These are phyloP conservation scores for Eufriesea mexicana DNA, from an alignment of 1,140 invertebrate genomes.

Conservation along the genomic window DNA sequence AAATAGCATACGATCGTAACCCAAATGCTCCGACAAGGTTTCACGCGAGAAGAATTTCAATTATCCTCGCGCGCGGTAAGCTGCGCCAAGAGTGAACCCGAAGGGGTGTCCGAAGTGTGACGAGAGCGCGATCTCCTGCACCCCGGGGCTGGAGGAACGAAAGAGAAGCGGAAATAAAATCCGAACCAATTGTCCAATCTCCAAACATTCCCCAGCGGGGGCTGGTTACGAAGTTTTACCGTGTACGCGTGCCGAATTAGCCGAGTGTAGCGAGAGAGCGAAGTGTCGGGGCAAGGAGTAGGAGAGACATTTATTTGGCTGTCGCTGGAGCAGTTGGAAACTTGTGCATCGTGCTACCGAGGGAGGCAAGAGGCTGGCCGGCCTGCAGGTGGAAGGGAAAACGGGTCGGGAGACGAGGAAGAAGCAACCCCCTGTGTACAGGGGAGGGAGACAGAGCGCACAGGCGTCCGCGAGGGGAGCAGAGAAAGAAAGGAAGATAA, in stretches of 20 bases:
- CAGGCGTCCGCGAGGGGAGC: neutral
- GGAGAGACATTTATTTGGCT: constrained; percentile 69
- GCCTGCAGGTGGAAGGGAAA: constrained; percentile 22
- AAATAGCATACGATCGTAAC: neutral
- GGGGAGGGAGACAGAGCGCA: neutral
- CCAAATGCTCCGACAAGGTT: neutral
- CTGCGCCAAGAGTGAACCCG: neutral
- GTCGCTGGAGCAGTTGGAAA: constrained; percentile 65
- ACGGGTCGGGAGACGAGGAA: constrained; percentile 31
- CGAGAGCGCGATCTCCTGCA: neutral
- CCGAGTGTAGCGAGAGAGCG: constrained; percentile 52
- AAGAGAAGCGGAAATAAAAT: constrained; percentile 49
- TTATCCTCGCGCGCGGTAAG: neutral
- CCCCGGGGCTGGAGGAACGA: neutral
- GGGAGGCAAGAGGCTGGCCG: constrained; percentile 20
- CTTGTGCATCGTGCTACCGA: constrained; percentile 41
- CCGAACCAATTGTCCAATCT: constrained; percentile 58
- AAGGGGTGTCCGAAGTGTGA: constrained; percentile 9
- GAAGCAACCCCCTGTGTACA: constrained; percentile 9
- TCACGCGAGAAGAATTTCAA: constrained; percentile 14
- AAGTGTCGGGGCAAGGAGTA: constrained; percentile 67
- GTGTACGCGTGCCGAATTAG: constrained; percentile 62
- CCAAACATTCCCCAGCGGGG: constrained; percentile 57
- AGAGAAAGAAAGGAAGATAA: constrained; percentile 52
- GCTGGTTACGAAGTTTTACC: constrained; percentile 56